Evolutionary conservation across 1,140 invertebrate species (phyloP).

Genomic region (Arctopsyche grandis): DNA sequence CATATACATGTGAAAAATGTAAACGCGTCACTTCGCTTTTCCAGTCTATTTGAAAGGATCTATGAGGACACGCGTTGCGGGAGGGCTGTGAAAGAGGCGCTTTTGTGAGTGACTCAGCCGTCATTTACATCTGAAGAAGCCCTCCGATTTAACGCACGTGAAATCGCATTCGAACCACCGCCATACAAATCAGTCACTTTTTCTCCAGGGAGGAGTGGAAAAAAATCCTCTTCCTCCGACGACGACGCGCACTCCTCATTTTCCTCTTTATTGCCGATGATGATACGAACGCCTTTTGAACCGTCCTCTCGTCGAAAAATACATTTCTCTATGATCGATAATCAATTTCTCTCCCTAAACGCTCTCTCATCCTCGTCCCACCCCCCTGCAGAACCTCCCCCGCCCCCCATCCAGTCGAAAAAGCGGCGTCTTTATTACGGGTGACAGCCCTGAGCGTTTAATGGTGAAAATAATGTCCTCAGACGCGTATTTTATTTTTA

Average conservation of each 20-base stretch:
- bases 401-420: neutral
- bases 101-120: constrained; percentile 16
- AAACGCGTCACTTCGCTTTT: constrained; percentile 22
- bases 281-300: too few species aligned
- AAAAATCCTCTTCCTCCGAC: neutral
- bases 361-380: neutral
- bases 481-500: constrained; percentile 44
- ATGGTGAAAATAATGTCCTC: constrained; percentile 44
- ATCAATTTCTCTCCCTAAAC: constrained; percentile 19
- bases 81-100: neutral
- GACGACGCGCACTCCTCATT: neutral
- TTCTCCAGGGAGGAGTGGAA: neutral
- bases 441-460: constrained; percentile 38
- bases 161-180: constrained; percentile 21
- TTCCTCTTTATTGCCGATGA: neutral
- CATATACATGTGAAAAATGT: constrained; percentile 10
- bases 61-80: neutral
- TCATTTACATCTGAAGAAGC: constrained; percentile 22
- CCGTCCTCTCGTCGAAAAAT: neutral
- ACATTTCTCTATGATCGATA: constrained; percentile 30
- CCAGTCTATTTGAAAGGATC: constrained; percentile 19
- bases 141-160: neutral
- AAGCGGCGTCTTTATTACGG: constrained; percentile 36
- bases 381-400: neutral
- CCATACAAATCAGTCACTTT: constrained; percentile 12